Percentiles rank a stretch among this genome's conserved stretches.
Conservation (phyloP, 1,140 invertebrate genomes). For the Episyrphus balteatus region DNA sequence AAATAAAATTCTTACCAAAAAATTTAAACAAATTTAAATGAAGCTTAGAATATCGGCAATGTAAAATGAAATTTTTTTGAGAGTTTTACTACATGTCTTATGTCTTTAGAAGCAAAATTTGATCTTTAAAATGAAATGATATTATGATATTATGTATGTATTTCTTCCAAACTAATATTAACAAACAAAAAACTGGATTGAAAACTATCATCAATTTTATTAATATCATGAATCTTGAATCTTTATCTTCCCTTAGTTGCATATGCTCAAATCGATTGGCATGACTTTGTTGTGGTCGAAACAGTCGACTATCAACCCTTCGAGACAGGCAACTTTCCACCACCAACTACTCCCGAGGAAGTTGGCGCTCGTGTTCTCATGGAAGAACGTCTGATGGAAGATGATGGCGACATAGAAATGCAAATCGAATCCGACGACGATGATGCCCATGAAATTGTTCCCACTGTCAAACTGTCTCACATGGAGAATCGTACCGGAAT, state of each 20-base stretch:
- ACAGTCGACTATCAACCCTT: slow-evolving; percentile 98
- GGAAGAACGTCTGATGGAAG: slow-evolving; percentile 46
- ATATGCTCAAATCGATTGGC: slow-evolving; percentile 98
- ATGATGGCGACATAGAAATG: slow-evolving; percentile 56
- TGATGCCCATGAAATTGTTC: slow-evolving; percentile 44
- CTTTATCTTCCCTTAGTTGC: slow-evolving; percentile 48
- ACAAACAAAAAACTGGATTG: too few species aligned
- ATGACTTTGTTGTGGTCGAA: slow-evolving; percentile 99
- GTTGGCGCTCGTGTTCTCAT: slow-evolving; percentile 89
- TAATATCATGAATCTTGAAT: slow-evolving; percentile 57
- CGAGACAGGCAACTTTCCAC: slow-evolving; percentile 90
- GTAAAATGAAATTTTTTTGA: too few species aligned
- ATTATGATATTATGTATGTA: too few species aligned
- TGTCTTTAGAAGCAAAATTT: too few species aligned
- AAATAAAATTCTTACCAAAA: too few species aligned
- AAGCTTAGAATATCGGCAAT: too few species aligned
- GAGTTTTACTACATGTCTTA: too few species aligned
- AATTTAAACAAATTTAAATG: too few species aligned
- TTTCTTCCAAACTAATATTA: too few species aligned
- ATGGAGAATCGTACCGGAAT: slow-evolving; percentile 50
- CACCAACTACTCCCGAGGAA: slow-evolving; percentile 93
- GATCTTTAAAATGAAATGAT: too few species aligned
- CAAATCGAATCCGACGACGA: slow-evolving; percentile 53
- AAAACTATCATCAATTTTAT: too few species aligned
- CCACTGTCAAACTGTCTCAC: slow-evolving; percentile 38